Percentiles rank a stretch among this genome's conserved stretches.
These are phyloP conservation scores for Ceyx margarethae DNA, from an alignment of 2,113 vertebrate genomes.

Conservation along the genomic window DNA sequence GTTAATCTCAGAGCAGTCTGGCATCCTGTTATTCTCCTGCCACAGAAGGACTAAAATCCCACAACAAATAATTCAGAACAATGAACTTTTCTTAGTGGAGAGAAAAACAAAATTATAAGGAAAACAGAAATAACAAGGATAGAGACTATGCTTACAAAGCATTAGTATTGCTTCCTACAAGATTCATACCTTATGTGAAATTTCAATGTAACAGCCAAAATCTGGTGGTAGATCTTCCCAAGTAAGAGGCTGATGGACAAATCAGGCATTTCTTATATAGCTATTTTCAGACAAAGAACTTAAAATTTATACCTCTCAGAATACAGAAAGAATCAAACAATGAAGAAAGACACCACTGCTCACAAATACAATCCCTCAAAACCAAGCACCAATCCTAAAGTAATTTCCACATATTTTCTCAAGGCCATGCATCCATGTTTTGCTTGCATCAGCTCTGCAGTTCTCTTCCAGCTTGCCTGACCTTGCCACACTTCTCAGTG, in stretches of 20 bases:
- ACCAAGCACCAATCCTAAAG: neutral
- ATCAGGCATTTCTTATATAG: neutral
- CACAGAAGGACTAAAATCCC: neutral
- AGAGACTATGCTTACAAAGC: neutral
- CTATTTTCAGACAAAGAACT: neutral
- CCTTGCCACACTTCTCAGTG: neutral
- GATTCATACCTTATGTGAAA: neutral
- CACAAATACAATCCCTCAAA: neutral
- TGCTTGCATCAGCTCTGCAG: neutral
- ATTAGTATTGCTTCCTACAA: neutral
- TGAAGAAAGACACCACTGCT: neutral
- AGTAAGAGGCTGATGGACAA: fast-evolving
- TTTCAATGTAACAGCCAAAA: neutral
- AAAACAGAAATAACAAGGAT: neutral
- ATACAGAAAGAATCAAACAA: neutral
- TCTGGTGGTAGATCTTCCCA: neutral
- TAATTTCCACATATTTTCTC: neutral
- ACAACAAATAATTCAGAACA: neutral
- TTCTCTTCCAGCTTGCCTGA: neutral
- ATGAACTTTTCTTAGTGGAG: neutral
- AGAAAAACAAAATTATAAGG: neutral
- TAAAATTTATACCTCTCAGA: fast-evolving
- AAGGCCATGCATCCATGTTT: neutral
- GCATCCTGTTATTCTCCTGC: neutral
- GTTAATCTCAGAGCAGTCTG: neutral